phyloP scores from a whole-genome alignment of 2,797 vertebrate species.

The Phyllotis vaccarum region DNA sequence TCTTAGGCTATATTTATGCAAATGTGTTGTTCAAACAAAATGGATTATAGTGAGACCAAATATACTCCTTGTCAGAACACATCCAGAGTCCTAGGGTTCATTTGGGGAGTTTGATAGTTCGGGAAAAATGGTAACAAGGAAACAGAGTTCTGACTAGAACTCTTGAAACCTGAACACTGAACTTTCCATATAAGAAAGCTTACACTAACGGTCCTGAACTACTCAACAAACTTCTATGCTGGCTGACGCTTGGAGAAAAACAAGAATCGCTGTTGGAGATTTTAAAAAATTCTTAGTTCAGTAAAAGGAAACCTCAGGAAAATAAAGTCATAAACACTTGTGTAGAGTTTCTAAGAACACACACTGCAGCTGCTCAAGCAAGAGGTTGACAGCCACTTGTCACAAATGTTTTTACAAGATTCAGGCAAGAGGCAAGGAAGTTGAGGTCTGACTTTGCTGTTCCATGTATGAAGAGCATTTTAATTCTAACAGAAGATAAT shows the following conservation, averaged over 20 bases:
- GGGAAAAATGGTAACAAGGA: background rate
- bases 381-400: background rate
- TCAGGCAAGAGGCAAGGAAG: background rate
- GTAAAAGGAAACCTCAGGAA: background rate
- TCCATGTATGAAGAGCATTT: background rate
- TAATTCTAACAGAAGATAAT: conserved; percentile 27
- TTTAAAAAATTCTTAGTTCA: background rate
- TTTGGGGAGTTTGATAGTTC: background rate
- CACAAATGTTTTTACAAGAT: background rate
- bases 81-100: background rate
- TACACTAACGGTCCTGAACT: background rate
- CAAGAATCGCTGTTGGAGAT: background rate
- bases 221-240: background rate
- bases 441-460: background rate
- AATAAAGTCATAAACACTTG: background rate
- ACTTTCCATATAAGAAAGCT: background rate
- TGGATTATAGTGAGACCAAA: background rate
- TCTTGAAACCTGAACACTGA: background rate
- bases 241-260: background rate
- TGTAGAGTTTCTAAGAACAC: background rate
- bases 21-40: background rate
- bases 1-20: background rate
- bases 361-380: background rate
- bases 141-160: background rate
- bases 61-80: background rate